phyloP scores from a whole-genome alignment of 1,140 invertebrate genomes.

The Drosophila ironensis region DNA sequence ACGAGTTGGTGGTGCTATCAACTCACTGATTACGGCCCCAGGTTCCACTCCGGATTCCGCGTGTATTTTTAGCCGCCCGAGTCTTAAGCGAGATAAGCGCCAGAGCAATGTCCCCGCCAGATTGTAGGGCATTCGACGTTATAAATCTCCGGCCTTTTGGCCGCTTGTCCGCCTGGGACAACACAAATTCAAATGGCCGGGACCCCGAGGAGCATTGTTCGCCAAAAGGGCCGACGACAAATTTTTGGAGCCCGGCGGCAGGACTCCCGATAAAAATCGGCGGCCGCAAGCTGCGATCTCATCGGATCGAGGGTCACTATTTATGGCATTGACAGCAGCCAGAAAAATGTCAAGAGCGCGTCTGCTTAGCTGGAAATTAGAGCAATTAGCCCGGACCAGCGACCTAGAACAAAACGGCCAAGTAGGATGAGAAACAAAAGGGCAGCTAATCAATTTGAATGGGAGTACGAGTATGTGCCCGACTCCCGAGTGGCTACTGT shows the following conservation, averaged over 20 bases:
- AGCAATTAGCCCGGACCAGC: slow-evolving; percentile 63
- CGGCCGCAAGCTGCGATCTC: slow-evolving; percentile 62
- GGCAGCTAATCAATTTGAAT: slow-evolving; percentile 29
- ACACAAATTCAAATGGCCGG: slow-evolving; percentile 62
- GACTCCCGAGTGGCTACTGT: slow-evolving; percentile 52
- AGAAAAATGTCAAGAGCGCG: slow-evolving; percentile 10
- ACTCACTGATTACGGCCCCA: slow-evolving; percentile 8
- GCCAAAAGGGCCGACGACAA: slow-evolving; percentile 61
- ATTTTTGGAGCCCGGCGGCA: slow-evolving; percentile 42
- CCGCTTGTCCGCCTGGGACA: slow-evolving; percentile 39
- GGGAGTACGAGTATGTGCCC: slow-evolving; percentile 3
- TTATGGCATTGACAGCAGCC: slow-evolving; percentile 51
- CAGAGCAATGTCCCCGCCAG: slow-evolving; percentile 12
- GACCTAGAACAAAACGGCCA: background rate
- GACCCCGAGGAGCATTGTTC: slow-evolving; percentile 47
- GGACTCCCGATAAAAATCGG: slow-evolving; percentile 62
- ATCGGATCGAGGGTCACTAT: slow-evolving; percentile 50
- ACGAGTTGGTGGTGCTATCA: slow-evolving; percentile 23
- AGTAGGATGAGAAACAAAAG: slow-evolving; percentile 34
- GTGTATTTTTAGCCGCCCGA: background rate
- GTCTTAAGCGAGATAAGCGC: slow-evolving; percentile 3
- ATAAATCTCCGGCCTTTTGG: slow-evolving; percentile 57
- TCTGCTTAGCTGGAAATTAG: slow-evolving; percentile 69
- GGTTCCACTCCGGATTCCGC: background rate
- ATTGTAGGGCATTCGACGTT: slow-evolving; percentile 50